Conservation (phyloP, 2,113 vertebrate species). For the Tretioscincus oriximinensis region DNA sequence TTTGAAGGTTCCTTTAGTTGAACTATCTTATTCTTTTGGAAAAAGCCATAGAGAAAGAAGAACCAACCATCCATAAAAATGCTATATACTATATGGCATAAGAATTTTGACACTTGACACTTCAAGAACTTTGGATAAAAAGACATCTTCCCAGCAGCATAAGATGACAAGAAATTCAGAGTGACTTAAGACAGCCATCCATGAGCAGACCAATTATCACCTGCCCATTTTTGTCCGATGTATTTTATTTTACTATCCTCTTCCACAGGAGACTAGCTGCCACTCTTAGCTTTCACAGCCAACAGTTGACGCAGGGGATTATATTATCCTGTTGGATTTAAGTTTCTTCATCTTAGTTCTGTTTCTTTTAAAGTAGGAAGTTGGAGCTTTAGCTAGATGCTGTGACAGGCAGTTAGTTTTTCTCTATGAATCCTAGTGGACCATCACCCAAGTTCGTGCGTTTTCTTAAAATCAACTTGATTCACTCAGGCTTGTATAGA, state of each 20-base stretch:
- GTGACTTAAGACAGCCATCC: conserved; percentile 8
- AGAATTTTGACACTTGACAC: neutral
- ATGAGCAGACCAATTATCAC: conserved; percentile 11
- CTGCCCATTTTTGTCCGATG: conserved; percentile 5
- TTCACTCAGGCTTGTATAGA: neutral
- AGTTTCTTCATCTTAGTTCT: conserved; percentile 10
- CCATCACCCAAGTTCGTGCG: neutral
- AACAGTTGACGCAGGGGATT: conserved; percentile 10
- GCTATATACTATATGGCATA: neutral
- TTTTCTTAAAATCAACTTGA: neutral
- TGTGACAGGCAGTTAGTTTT: neutral
- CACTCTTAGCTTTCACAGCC: conserved; percentile 22
- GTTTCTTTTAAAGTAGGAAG: conserved; percentile 14
- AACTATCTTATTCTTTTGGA: neutral
- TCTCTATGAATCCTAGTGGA: neutral
- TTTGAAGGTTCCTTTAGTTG: neutral
- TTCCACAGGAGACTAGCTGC: conserved; percentile 19
- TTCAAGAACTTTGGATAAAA: neutral
- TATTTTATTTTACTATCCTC: conserved; percentile 19
- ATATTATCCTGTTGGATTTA: conserved; percentile 23
- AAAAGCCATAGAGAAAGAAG: neutral
- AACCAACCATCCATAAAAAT: conserved; percentile 4
- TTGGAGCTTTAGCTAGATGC: neutral
- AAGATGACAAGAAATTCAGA: conserved; percentile 11
- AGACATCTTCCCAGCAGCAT: neutral